Evolutionary conservation across 1,140 invertebrate species (phyloP).

Genomic region (Asbolus verrucosus): DNA sequence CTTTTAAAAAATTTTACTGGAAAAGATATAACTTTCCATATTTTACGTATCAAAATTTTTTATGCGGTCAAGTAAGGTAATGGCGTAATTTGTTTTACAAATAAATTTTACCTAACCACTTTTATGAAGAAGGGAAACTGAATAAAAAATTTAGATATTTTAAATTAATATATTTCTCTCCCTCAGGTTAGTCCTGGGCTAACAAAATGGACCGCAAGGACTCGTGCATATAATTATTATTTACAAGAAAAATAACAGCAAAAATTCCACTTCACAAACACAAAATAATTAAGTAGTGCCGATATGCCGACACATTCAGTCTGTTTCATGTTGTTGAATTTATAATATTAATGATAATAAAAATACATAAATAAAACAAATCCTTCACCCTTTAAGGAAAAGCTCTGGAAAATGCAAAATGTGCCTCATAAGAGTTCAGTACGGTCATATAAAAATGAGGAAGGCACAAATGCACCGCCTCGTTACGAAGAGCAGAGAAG

Average conservation of each 20-base stretch:
- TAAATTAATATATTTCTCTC: constrained; percentile 62
- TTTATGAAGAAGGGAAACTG: too few species aligned
- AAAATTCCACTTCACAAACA: constrained; percentile 57
- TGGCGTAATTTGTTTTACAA: too few species aligned
- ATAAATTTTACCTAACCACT: too few species aligned
- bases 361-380: constrained; percentile 47
- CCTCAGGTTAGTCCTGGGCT: constrained; percentile 64
- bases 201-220: constrained; percentile 64
- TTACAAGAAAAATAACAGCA: constrained; percentile 52
- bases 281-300: constrained; percentile 53
- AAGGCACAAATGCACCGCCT: constrained; percentile 63
- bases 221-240: constrained; percentile 58
- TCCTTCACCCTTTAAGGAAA: constrained; percentile 39
- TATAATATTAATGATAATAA: constrained; percentile 32
- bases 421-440: constrained; percentile 55
- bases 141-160: constrained; percentile 38
- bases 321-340: constrained; percentile 42
- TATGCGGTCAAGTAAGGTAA: too few species aligned
- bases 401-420: constrained; percentile 45
- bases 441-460: constrained; percentile 61
- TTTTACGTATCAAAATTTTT: too few species aligned
- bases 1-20: too few species aligned
- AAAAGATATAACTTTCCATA: too few species aligned
- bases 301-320: constrained; percentile 51
- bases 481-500: constrained; percentile 59